These are phyloP conservation scores for Pseudopipra pipra DNA, from an alignment of 2,113 vertebrate genomes.

Conservation along the genomic window DNA sequence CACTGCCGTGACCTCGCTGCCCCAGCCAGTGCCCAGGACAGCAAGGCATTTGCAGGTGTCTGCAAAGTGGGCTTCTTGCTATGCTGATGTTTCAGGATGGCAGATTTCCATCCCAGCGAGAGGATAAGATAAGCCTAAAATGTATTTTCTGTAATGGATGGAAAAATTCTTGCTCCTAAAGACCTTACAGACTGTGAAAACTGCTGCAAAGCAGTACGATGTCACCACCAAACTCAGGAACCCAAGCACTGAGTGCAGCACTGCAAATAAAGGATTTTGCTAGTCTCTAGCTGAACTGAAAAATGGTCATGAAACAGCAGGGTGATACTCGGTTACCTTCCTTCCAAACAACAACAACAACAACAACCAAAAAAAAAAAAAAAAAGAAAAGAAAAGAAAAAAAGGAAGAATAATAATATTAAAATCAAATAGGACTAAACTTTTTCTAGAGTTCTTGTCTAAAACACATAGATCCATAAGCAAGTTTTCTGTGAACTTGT, in stretches of 20 bases:
- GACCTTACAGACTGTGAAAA: not conserved
- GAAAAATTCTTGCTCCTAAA: not conserved
- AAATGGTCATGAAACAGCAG: not conserved
- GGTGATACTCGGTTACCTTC: not conserved
- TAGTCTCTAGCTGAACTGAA: not conserved
- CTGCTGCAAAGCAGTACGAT: not conserved
- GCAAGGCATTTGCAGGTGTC: not conserved
- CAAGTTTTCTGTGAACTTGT: not conserved
- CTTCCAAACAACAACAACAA: not conserved
- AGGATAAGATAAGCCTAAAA: not conserved
- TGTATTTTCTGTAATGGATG: not conserved
- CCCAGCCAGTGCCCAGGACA: not conserved
- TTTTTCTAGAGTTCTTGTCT: not conserved
- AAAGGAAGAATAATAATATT: not conserved
- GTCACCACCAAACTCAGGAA: not conserved
- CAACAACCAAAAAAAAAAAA: not conserved
- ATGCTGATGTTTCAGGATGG: not conserved
- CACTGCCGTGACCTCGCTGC: rapidly evolving
- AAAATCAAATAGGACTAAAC: not conserved
- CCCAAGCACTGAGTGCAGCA: not conserved
- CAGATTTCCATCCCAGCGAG: not conserved
- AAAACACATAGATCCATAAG: not conserved
- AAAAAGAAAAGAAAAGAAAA: no score
- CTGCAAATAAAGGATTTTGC: not conserved
- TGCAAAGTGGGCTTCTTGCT: not conserved